Percentiles rank a stretch among this genome's conserved stretches.
phyloP scores from a whole-genome alignment of 2,113 vertebrate genomes.

The Thalassarche chlororhynchos region DNA sequence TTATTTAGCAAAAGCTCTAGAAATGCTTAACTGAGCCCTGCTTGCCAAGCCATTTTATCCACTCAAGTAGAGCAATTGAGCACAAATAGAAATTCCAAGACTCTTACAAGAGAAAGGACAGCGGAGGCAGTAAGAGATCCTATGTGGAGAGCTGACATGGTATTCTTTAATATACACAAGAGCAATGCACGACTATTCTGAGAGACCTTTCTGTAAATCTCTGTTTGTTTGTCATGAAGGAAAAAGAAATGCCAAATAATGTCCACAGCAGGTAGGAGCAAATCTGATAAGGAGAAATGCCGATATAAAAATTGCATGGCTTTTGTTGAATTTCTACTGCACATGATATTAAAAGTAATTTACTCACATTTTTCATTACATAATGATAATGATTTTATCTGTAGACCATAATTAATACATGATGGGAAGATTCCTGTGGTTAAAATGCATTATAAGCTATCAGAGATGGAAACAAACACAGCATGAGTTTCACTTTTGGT shows the following conservation, averaged over 20 bases:
- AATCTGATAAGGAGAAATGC: conserved; percentile 13
- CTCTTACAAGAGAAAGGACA: not conserved
- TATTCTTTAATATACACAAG: not conserved
- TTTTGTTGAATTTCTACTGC: conserved; percentile 27
- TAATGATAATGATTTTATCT: conserved; percentile 64
- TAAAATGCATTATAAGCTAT: conserved; percentile 56
- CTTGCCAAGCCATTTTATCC: not conserved
- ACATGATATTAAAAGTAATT: conserved; percentile 47
- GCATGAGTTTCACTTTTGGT: not conserved
- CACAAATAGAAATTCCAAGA: not conserved
- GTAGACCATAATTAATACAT: conserved; percentile 66
- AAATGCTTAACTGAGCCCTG: not conserved
- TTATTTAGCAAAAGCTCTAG: not conserved
- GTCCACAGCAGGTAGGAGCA: conserved; percentile 19
- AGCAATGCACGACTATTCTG: not conserved
- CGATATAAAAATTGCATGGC: conserved; percentile 53
- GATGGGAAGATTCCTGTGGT: conserved; percentile 51
- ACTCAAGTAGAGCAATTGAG: not conserved
- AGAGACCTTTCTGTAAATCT: not conserved
- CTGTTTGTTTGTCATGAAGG: not conserved
- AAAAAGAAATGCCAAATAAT: conserved; percentile 21
- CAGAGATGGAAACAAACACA: conserved; percentile 28
- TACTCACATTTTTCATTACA: conserved; percentile 55
- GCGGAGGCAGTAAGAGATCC: not conserved
- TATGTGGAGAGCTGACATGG: not conserved